Conservation (phyloP, 2,888 invertebrate genomes). For the Zygaena filipendulae region DNA sequence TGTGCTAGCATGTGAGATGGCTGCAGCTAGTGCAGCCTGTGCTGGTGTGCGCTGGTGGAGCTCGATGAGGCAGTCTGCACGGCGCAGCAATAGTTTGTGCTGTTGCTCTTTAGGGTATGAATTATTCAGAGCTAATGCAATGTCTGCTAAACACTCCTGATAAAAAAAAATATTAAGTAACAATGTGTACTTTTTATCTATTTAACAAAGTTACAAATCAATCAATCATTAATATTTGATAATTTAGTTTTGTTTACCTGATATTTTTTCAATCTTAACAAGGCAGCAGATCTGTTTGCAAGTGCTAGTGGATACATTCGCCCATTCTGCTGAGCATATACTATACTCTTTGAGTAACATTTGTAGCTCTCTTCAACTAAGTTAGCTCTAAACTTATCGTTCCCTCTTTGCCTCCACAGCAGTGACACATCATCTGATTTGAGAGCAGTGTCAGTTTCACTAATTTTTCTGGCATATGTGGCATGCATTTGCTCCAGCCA, state of each 20-base stretch:
- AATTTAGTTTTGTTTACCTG: no score
- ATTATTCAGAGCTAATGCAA: conserved; percentile 66
- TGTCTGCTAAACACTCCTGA: conserved; percentile 73
- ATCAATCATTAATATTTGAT: neutral
- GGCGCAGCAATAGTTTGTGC: conserved; percentile 74
- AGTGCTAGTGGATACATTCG: conserved; percentile 71
- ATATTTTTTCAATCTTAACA: conserved; percentile 68
- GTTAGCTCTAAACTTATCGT: conserved; percentile 66
- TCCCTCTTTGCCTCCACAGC: conserved; percentile 62
- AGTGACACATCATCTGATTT: conserved; percentile 45
- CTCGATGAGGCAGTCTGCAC: conserved; percentile 72
- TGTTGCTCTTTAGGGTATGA: conserved; percentile 71
- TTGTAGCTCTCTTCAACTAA: conserved; percentile 60
- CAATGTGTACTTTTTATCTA: neutral
- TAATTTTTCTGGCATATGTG: conserved; percentile 31
- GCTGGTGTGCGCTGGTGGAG: conserved; percentile 49
- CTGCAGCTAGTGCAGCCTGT: conserved; percentile 26
- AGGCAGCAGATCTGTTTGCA: conserved; percentile 76
- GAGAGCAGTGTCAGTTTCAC: conserved; percentile 33
- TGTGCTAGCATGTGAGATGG: conserved; percentile 23
- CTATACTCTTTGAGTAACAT: conserved; percentile 72
- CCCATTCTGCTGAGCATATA: conserved; percentile 64
- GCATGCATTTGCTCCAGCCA: conserved; percentile 47
- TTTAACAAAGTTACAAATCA: neutral
- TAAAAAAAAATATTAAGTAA: neutral